These are phyloP conservation scores for Pomatostomus ruficeps DNA, from an alignment of 2,113 vertebrate species.

Conservation along the genomic window DNA sequence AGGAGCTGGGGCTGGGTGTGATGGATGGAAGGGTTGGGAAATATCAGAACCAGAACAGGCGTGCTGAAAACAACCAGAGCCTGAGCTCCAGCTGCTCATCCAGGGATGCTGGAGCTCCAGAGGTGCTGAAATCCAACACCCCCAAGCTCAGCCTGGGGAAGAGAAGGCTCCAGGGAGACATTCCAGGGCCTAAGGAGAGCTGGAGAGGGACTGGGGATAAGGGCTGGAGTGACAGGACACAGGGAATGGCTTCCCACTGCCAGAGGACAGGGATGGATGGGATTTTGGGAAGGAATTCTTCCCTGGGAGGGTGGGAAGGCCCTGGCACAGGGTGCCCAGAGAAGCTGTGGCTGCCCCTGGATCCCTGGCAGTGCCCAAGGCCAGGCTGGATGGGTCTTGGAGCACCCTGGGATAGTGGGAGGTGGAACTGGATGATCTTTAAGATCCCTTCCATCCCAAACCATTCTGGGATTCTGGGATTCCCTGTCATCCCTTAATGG, in stretches of 20 bases:
- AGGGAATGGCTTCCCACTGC: background rate
- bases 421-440: rapidly evolving
- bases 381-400: rapidly evolving
- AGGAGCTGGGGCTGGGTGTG: background rate
- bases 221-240: background rate
- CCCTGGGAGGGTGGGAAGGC: rapidly evolving
- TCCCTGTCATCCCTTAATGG: background rate
- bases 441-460: background rate
- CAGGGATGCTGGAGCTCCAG: background rate
- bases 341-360: background rate
- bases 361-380: background rate
- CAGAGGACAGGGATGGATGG: rapidly evolving
- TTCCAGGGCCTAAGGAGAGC: background rate
- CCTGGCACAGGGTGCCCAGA: background rate
- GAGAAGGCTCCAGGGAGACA: background rate
- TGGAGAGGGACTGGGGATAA: background rate
- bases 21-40: background rate
- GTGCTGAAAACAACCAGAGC: background rate
- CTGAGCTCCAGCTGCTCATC: background rate
- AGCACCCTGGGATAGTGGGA: rapidly evolving
- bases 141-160: background rate
- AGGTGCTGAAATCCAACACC: background rate
- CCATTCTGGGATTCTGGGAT: background rate
- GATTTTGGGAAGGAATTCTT: rapidly evolving
- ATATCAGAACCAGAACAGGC: background rate